These are phyloP conservation scores for Trichonephila clavipes DNA, from an alignment of 1,140 invertebrate genomes.

Conservation along the genomic window DNA sequence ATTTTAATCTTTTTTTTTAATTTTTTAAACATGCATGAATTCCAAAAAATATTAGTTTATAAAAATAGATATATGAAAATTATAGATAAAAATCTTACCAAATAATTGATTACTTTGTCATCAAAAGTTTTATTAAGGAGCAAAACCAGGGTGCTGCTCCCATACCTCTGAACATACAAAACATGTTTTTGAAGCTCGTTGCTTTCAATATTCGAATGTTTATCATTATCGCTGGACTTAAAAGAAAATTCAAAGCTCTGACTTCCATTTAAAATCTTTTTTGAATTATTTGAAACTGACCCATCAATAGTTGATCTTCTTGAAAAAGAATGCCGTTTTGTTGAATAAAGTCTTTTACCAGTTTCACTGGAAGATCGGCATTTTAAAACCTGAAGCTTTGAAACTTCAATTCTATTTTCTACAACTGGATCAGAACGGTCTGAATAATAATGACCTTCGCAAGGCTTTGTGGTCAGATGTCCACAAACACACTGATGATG, in stretches of 20 bases:
- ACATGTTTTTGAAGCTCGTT: slow-evolving; percentile 60
- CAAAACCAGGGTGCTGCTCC: slow-evolving; percentile 16
- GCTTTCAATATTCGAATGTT: slow-evolving; percentile 13
- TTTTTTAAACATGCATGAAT: too few relatives aligned
- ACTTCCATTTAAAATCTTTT: not conserved
- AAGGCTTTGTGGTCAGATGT: not conserved
- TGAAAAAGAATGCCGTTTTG: not conserved
- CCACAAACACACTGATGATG: not conserved
- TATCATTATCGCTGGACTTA: not conserved
- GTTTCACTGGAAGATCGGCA: slow-evolving; percentile 5
- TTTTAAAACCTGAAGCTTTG: slow-evolving; percentile 49
- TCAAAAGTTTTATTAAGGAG: slow-evolving; percentile 58
- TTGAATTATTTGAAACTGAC: too few relatives aligned
- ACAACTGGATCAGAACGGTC: not conserved
- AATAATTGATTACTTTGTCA: slow-evolving; percentile 50
- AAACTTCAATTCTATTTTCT: not conserved
- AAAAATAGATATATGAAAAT: not conserved
- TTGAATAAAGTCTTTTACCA: not conserved
- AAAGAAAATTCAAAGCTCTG: not conserved
- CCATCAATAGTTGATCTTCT: not conserved
- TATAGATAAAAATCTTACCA: slow-evolving; percentile 45
- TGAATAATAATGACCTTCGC: not conserved
- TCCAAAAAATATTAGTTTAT: not conserved
- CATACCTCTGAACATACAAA: slow-evolving; percentile 64
- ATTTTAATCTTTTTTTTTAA: too few relatives aligned